Evolutionary conservation across 1,140 invertebrate genomes (phyloP), one percentile per base, ranked within the genome.

Genomic region (Mactra quadrangularis): DNA sequence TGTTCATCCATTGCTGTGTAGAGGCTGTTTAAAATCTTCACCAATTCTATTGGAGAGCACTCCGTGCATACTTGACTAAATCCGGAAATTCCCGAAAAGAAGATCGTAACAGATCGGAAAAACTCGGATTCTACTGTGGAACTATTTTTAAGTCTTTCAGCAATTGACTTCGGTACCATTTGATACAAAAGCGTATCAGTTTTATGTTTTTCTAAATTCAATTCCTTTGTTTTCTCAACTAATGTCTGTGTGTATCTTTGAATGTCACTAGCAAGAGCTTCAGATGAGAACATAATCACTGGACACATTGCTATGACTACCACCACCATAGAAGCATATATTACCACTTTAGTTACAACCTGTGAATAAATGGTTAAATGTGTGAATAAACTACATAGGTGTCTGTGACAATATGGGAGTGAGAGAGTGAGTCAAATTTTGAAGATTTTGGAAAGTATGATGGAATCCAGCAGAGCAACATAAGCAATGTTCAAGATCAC

Each of bases 41-140:
- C 90, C 13, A 97, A 96, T 94, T 99, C 96, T 29, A 99, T 93
- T 0, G 98, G 97, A 4, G 97, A 97, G 88, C 96, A 97, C 91
- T 97, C 95, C 0, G 96, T 95, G 0, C 95, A 96, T 3, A 97
- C 91, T 57, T 94, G 94, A 1, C 96, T 96, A 87, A 97, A 97
- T 0, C 96, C 96, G 6, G 97, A 96, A 84, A 97, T 96, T 87
- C 97, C 96, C 87, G 96, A 96, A 91, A 97, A 97, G 29, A 93
- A 88, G n/a, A 94, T 90, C 31, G 93, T 94, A 0, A 92, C 92
- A 53, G 89, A 90, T 33, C 90, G 89, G 82, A 92, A 94, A 31
- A 90, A 89, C 77, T 94, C 93, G 0, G 93, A 93, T 9, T 92
- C 84, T 3, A 94, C 90, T 33, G 89, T 83, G 60, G 91, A 87